Evolutionary conservation across 1,140 invertebrate genomes (phyloP).

Genomic region (Hycleus cichorii): DNA sequence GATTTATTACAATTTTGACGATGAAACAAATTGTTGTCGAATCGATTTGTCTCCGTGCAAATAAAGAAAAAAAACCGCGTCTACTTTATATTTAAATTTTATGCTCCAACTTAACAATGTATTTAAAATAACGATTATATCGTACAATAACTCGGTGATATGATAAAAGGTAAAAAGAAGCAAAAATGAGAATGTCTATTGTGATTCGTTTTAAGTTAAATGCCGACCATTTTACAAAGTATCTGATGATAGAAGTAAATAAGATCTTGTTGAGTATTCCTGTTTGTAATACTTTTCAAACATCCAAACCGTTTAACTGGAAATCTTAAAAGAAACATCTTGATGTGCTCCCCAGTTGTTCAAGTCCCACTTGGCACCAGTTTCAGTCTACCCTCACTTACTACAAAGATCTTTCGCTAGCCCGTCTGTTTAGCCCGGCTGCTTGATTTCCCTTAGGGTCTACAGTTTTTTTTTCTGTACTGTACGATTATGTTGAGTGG

Average conservation of each 20-base stretch:
- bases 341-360: conserved; percentile 20
- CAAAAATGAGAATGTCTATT: no score
- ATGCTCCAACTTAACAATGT: no score
- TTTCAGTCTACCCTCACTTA: conserved; percentile 14
- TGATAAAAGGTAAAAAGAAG: no score
- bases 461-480: conserved; percentile 25
- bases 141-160: no score
- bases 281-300: not conserved
- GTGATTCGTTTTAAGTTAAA: not conserved
- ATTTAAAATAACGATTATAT: no score
- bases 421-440: conserved; percentile 13
- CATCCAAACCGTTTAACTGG: conserved; percentile 16
- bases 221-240: not conserved
- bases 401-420: conserved; percentile 11
- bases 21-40: no score
- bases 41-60: no score
- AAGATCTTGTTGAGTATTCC: not conserved
- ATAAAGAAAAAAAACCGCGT: no score
- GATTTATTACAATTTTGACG: no score
- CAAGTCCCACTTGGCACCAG: conserved; percentile 25
- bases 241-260: not conserved
- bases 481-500: conserved; percentile 40
- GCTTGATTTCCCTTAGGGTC: conserved; percentile 39
- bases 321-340: conserved; percentile 20
- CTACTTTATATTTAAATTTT: no score